Evolutionary conservation across 2,113 vertebrate species (phyloP), one percentile per base, ranked within the genome.

Genomic region (Nycticebus coucang): DNA sequence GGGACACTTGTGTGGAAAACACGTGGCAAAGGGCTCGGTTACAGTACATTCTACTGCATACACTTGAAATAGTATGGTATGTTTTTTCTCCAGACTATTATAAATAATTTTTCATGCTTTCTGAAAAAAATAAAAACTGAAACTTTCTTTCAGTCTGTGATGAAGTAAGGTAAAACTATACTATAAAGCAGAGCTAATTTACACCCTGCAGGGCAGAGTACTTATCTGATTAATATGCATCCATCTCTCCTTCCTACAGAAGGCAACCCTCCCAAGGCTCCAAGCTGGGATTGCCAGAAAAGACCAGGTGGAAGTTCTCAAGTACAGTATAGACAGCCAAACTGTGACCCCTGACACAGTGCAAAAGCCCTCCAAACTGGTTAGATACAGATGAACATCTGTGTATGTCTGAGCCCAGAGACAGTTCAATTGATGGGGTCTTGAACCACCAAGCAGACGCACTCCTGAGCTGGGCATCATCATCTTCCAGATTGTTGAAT

Each of bases 71-170:
- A 95, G 1, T 96, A 94, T 93, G 96, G 84, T 11, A 87, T 0
- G 5, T 83, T 68, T 60, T 87, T 87, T 9, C 53, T 84, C 41
- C 89, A 77, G 69, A 85, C 66, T 62, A 84, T 78, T 13, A 1
- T 28, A 87, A 97, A 96, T 97, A 87, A 35, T 30, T 89, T 88
- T 35, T 91, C 60, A 7, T 85, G 91, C 86, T 93, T 87, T 94
- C 45, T 93, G 87, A 68, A 91, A 86, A 96, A 94, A 91, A 92
- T 37, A 59, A 95, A 82, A 69, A 60, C 14, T n/a, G 33, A 80
- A 94, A 33, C 18, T 74, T 91, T 78, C 78, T 84, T 57, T 94
- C 74, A 64, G 33, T 86, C 69, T 90, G 84, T 75, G 4, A 60
- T 28, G 71, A 72, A 71, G 5, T 3, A 74, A 71, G 71, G 79